phyloP scores from a whole-genome alignment of 2,113 vertebrate genomes.

The Thomomys bottae region DNA sequence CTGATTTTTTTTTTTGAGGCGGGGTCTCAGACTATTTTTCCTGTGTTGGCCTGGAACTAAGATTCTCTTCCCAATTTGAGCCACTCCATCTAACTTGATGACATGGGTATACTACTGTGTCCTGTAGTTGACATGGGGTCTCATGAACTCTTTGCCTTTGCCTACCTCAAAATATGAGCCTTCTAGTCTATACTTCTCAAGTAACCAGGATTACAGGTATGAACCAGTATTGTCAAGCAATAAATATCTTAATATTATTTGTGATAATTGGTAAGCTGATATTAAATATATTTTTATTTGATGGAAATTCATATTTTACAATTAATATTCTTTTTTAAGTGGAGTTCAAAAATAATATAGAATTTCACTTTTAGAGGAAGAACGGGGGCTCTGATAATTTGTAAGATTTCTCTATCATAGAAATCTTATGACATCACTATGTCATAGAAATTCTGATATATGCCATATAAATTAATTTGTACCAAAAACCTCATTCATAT shows the following conservation, averaged over 20 bases:
- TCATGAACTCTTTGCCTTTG: no score
- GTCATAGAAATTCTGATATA: background rate
- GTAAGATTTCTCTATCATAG: background rate
- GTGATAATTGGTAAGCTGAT: background rate
- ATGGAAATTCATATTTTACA: slow-evolving; percentile 6
- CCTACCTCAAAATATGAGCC: no score
- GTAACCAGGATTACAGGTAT: no score
- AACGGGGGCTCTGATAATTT: background rate
- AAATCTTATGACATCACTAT: background rate
- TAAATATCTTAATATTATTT: background rate
- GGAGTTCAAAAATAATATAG: background rate
- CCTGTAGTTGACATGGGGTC: no score
- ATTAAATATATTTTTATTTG: slow-evolving; percentile 21
- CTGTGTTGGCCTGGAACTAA: no score
- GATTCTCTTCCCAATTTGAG: no score
- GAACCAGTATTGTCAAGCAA: no score
- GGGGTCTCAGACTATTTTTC: no score
- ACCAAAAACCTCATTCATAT: background rate
- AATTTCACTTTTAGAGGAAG: background rate
- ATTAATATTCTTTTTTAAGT: background rate
- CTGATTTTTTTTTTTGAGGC: no score
- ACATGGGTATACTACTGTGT: no score
- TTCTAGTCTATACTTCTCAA: no score
- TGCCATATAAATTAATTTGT: background rate
- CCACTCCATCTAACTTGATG: no score